Conservation (phyloP, 2,797 vertebrate species). For the Lindbergichthys nudifrons region DNA sequence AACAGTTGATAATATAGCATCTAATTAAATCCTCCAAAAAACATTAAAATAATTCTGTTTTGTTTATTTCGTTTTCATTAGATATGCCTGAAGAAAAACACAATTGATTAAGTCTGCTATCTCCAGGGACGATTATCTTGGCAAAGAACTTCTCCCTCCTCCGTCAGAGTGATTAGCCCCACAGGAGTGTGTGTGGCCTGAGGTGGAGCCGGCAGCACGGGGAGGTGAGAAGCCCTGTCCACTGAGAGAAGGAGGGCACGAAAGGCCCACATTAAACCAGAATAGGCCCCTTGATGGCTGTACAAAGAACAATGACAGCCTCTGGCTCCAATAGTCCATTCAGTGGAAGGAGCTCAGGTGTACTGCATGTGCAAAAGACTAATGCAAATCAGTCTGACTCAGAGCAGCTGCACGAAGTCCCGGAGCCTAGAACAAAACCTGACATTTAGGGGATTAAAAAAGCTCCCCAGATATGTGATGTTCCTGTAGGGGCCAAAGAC, state of each 20-base stretch:
- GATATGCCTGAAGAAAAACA: slow-evolving; percentile 53
- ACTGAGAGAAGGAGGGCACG: slow-evolving; percentile 23
- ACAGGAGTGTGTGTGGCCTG: slow-evolving; percentile 43
- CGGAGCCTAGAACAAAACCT: slow-evolving; percentile 1
- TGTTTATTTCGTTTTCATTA: slow-evolving; percentile 39
- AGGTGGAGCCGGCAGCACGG: slow-evolving; percentile 45
- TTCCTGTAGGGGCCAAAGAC: not conserved
- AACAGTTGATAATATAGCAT: not conserved
- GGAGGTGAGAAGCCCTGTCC: slow-evolving; percentile 44
- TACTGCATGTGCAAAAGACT: slow-evolving; percentile 23
- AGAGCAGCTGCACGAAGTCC: slow-evolving; percentile 30
- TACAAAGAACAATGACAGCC: slow-evolving; percentile 48
- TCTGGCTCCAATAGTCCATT: slow-evolving; percentile 46
- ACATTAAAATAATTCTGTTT: slow-evolving; percentile 16
- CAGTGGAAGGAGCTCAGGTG: slow-evolving; percentile 38
- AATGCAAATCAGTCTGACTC: slow-evolving; percentile 27
- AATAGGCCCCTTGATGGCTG: slow-evolving; percentile 41
- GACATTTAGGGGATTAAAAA: slow-evolving; percentile 14
- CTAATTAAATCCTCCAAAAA: slow-evolving; percentile 15
- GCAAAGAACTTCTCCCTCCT: slow-evolving; percentile 37
- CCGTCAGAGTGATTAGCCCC: slow-evolving; percentile 56
- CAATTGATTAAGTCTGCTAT: slow-evolving; percentile 51
- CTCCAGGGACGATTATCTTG: slow-evolving; percentile 49
- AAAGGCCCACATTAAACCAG: slow-evolving; percentile 44
- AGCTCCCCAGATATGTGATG: slow-evolving; percentile 1